These are phyloP conservation scores for Caenorhabditis latens DNA, from an alignment of 1,140 invertebrate species.

Conservation along the genomic window DNA sequence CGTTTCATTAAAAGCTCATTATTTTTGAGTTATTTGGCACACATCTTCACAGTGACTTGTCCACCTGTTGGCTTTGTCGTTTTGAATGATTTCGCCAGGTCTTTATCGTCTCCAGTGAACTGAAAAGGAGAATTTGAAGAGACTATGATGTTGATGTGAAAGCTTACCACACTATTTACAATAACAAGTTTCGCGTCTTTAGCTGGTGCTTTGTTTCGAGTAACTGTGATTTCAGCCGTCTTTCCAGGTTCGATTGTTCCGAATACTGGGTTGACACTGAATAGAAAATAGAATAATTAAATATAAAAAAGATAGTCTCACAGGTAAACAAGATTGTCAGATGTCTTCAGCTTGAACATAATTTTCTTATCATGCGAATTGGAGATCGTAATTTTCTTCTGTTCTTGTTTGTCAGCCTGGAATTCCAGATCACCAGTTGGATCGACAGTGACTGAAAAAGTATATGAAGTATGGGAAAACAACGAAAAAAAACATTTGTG, in stretches of 20 bases:
- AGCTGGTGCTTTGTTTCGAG: slow-evolving; percentile 23
- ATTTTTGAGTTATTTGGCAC: background rate
- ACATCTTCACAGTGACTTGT: slow-evolving; percentile 21
- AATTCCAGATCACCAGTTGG: background rate
- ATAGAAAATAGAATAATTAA: background rate
- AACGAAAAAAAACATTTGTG: too few relatives aligned
- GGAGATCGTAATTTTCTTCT: slow-evolving; percentile 9
- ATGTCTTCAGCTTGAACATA: slow-evolving; percentile 44
- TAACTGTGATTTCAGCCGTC: background rate
- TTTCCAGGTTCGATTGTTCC: slow-evolving; percentile 37
- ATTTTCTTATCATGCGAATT: slow-evolving; percentile 25
- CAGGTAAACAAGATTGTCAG: slow-evolving; percentile 14
- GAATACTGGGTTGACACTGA: slow-evolving; percentile 15
- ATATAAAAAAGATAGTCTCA: background rate
- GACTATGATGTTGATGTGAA: background rate
- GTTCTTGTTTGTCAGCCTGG: slow-evolving; percentile 15
- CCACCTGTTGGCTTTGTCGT: slow-evolving; percentile 28
- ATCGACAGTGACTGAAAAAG: slow-evolving; percentile 13
- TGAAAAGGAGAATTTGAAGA: background rate
- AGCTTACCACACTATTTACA: slow-evolving; percentile 27
- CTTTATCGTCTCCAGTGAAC: slow-evolving; percentile 33
- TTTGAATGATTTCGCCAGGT: slow-evolving; percentile 43
- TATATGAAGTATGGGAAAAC: too few relatives aligned
- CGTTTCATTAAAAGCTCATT: background rate
- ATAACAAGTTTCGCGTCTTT: slow-evolving; percentile 35